A percentile compares a stretch with the other conserved stretches of the same genome.
Evolutionary conservation across 2,113 vertebrate species (phyloP).

Genomic region (Pteruthius melanotis): DNA sequence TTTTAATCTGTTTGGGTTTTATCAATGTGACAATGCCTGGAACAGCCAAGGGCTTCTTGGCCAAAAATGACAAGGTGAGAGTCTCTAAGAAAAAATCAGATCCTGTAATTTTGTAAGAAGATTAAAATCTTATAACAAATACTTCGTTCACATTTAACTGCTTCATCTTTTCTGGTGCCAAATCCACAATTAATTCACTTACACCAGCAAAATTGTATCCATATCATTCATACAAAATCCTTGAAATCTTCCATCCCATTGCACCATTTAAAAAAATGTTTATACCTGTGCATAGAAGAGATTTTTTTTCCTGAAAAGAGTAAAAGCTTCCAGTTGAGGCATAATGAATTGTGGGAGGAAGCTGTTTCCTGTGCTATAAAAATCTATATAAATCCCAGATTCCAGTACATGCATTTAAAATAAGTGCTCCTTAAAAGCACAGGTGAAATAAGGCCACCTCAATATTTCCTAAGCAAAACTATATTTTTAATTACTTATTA

Average conservation of each 20-base stretch:
- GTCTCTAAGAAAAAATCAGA: not conserved
- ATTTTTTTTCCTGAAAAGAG: not conserved
- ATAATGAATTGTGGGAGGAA: not conserved
- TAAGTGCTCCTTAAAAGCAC: not conserved
- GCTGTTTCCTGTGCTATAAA: not conserved
- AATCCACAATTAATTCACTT: not conserved
- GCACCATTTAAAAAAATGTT: not conserved
- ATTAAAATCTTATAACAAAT: not conserved
- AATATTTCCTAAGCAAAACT: not conserved
- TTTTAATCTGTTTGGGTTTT: not conserved
- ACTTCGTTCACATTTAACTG: not conserved
- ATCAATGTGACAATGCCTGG: not conserved
- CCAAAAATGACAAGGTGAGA: not conserved
- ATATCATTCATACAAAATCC: rapidly evolving
- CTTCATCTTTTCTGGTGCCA: not conserved
- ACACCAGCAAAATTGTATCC: not conserved
- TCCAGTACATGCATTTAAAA: not conserved
- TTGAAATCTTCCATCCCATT: not conserved
- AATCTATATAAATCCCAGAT: not conserved
- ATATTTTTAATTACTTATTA: not conserved
- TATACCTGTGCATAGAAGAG: not conserved
- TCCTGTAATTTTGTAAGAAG: not conserved
- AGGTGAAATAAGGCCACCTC: not conserved
- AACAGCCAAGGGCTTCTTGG: not conserved
- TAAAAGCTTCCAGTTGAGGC: not conserved